Conservation (phyloP, 2,113 vertebrate genomes). For the Tachysurus fulvidraco region DNA sequence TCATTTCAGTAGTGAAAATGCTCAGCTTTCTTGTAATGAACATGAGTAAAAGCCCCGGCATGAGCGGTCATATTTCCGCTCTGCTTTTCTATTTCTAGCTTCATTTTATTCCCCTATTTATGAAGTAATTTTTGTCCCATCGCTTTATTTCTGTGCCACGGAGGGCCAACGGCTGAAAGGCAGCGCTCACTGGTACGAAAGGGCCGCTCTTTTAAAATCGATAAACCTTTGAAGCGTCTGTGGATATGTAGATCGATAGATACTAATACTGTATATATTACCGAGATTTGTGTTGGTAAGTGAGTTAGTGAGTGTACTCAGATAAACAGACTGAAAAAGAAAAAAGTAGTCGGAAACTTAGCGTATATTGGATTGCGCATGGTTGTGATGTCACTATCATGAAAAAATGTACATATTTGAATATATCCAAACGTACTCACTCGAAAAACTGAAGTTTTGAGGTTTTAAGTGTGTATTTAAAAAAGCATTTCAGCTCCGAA, state of each 20-base stretch:
- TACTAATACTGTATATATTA: neutral
- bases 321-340: neutral
- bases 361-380: neutral
- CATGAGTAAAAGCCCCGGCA: constrained; percentile 25
- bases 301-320: neutral
- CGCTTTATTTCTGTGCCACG: neutral
- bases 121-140: neutral
- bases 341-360: neutral
- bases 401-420: neutral
- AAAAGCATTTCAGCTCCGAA: neutral
- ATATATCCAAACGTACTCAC: neutral
- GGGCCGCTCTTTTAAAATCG: neutral
- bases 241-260: neutral
- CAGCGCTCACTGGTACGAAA: neutral
- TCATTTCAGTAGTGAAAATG: constrained; percentile 35
- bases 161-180: neutral
- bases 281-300: neutral
- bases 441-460: neutral
- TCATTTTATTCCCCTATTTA: constrained; percentile 17
- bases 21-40: constrained; percentile 39
- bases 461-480: neutral
- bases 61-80: constrained; percentile 32
- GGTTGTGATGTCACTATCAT: neutral
- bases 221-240: too few species aligned
- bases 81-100: constrained; percentile 21